These are phyloP conservation scores for Pangasius sanitwongsei DNA, from an alignment of 2,797 vertebrate genomes.

Conservation along the genomic window DNA sequence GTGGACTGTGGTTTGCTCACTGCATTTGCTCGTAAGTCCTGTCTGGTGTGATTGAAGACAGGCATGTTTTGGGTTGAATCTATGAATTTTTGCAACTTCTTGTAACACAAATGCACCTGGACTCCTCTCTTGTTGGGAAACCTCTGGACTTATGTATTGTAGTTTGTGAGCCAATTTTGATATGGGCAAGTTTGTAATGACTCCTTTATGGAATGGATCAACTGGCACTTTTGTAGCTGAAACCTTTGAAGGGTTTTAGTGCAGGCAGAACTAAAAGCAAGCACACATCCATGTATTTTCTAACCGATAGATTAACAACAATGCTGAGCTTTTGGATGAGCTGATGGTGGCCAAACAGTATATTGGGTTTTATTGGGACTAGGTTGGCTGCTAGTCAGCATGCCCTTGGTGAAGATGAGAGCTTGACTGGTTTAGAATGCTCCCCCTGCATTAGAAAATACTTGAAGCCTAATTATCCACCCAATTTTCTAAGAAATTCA, in stretches of 20 bases:
- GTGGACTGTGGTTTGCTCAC: conserved; percentile 51
- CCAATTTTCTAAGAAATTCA: not conserved
- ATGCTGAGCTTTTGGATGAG: conserved; percentile 38
- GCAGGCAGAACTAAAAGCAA: conserved; percentile 66
- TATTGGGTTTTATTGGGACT: not conserved
- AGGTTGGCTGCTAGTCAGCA: not conserved
- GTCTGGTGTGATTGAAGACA: conserved; percentile 71
- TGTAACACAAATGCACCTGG: conserved; percentile 29
- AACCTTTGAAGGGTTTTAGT: conserved; percentile 65
- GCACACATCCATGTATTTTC: not conserved
- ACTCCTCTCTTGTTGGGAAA: conserved; percentile 20
- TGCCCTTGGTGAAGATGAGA: not conserved
- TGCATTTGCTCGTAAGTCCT: conserved; percentile 75
- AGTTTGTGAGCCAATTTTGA: conserved; percentile 4
- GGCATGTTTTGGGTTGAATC: conserved; percentile 64
- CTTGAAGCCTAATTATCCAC: not conserved
- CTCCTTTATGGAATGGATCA: not conserved
- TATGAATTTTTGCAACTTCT: conserved; percentile 21
- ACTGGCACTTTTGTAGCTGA: conserved; percentile 32
- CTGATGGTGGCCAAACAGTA: not conserved
- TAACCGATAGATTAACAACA: not conserved
- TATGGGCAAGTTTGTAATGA: conserved; percentile 14
- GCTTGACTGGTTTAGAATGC: conserved; percentile 18
- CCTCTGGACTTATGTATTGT: conserved; percentile 21
- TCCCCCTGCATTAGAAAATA: not conserved